These are phyloP conservation scores for Echinarachnius parma DNA, from an alignment of 53 echinoderm and acorn worm genomes.

Conservation along the genomic window DNA sequence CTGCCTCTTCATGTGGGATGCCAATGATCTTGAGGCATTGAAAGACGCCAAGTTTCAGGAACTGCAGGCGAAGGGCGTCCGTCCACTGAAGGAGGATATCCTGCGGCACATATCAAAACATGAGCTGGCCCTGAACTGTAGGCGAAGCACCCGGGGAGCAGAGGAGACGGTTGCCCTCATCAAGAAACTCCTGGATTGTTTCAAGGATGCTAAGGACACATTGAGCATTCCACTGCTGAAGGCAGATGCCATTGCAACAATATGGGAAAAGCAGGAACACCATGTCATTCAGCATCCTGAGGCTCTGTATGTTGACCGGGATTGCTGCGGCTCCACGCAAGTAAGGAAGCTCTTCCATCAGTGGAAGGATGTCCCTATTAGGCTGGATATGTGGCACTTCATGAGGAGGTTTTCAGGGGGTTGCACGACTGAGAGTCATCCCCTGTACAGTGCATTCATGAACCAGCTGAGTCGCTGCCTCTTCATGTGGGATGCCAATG, in stretches of 20 bases:
- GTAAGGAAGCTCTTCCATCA: conserved; percentile 39
- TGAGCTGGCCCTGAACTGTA: conserved; percentile 48
- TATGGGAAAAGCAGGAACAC: conserved; percentile 56
- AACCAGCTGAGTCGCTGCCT: conserved; percentile 49
- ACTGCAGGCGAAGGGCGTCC: conserved; percentile 18
- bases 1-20: conserved; percentile 57
- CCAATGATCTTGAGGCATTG: conserved; percentile 31
- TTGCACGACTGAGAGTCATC: conserved; percentile 39
- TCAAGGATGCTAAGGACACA: conserved; percentile 46
- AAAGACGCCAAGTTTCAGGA: conserved; percentile 35
- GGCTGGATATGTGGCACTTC: conserved; percentile 59
- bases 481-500: conserved; percentile 50
- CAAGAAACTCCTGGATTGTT: conserved; percentile 44
- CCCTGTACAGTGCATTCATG: conserved; percentile 55
- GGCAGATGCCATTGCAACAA: conserved; percentile 30
- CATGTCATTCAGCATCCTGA: conserved; percentile 53
- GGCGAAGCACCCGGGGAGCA: conserved; percentile 40
- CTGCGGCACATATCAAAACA: conserved; percentile 29
- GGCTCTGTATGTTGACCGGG: conserved; percentile 57
- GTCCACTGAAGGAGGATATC: background rate
- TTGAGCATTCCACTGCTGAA: conserved; percentile 61
- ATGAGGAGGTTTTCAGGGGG: conserved; percentile 52
- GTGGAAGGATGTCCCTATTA: conserved; percentile 48
- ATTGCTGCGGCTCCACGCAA: conserved; percentile 62
- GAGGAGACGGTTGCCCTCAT: conserved; percentile 55